These are phyloP conservation scores for Pogonophryne albipinna DNA, from an alignment of 2,797 vertebrate species.

Conservation along the genomic window DNA sequence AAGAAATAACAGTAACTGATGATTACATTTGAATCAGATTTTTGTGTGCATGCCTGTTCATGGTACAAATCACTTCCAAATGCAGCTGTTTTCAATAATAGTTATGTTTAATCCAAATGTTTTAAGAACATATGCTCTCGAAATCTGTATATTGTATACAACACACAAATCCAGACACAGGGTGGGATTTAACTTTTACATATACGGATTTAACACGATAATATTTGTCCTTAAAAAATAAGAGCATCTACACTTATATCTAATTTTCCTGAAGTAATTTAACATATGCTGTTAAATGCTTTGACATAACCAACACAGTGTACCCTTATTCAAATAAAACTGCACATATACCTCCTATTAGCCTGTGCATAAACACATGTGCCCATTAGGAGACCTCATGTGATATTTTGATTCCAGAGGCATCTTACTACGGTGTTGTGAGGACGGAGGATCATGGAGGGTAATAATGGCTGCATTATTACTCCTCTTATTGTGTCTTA, in stretches of 20 bases:
- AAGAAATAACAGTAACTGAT: not conserved
- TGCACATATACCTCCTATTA: conserved; percentile 42
- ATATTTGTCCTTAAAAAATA: conserved; percentile 5
- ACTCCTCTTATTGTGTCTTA: conserved; percentile 84
- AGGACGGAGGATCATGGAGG: conserved; percentile 79
- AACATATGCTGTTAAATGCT: conserved; percentile 38
- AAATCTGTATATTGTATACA: not conserved
- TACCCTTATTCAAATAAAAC: conserved; percentile 28
- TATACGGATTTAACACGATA: not conserved
- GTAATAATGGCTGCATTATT: conserved; percentile 83
- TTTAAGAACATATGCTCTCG: not conserved
- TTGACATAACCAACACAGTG: conserved; percentile 36
- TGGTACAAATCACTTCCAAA: not conserved
- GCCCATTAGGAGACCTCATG: conserved; percentile 66
- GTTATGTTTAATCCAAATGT: not conserved
- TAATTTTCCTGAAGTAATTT: conserved; percentile 11
- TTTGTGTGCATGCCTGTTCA: not conserved
- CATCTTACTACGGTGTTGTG: conserved; percentile 65
- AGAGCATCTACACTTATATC: not conserved
- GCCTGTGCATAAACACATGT: conserved; percentile 54
- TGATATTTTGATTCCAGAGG: conserved; percentile 77
- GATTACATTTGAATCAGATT: not conserved
- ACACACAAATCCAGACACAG: not conserved
- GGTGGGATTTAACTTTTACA: not conserved
- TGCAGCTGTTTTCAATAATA: not conserved